Evolutionary conservation across 2,113 vertebrate genomes (phyloP), one percentile per base, ranked within the genome.

Genomic region (Gnathonemus echidnorhynchus): DNA sequence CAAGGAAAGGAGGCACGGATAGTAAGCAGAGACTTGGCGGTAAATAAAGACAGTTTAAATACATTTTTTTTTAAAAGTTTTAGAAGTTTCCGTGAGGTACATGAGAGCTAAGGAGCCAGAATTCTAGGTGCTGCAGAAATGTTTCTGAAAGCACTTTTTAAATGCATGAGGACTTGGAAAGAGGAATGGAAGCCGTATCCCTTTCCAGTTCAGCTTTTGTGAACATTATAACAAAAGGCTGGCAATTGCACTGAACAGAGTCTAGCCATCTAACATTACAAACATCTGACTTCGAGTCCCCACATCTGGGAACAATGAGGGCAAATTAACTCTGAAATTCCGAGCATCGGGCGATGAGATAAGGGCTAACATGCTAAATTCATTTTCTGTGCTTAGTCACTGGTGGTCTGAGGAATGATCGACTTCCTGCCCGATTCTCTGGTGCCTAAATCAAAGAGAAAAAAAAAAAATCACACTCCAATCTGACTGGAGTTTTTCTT

Each of bases 291-390:
- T 95, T 92, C 94, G 93, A 94, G 95, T 94, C 93, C 91, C 93
- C 94, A 95, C 97, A 97, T 97, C 95, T 97, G 97, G 95, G 93
- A 97, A 92, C 93, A 95, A 96, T 96, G 92, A 95, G 94, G 93
- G 93, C 94, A 97, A 97, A 97, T 96, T 96, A 96, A 94, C 93
- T 93, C 95, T 92, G 94, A 93, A 94, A 96, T 93, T 93, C 93
- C 77, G 92, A 95, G 96, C 95, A 95, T 95, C 94, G 96, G 95
- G 95, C 95, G 93, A 91, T 92, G 94, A 91, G 95, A 97, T 96
- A 95, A 96, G 95, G 74, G 91, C 74, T 92, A 93, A 93, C 95
- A 95, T 88, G 90, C 35, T 91, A 95, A 95, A 95, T 95, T 94
- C 92, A 94, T 96, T 96, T 95, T 94, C 93, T 94, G 92, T 49